A percentile compares a stretch with the other conserved stretches of the same genome.
These are phyloP conservation scores for Tryphoninae sp. DNA, from an alignment of 2,888 invertebrate genomes.

Conservation along the genomic window DNA sequence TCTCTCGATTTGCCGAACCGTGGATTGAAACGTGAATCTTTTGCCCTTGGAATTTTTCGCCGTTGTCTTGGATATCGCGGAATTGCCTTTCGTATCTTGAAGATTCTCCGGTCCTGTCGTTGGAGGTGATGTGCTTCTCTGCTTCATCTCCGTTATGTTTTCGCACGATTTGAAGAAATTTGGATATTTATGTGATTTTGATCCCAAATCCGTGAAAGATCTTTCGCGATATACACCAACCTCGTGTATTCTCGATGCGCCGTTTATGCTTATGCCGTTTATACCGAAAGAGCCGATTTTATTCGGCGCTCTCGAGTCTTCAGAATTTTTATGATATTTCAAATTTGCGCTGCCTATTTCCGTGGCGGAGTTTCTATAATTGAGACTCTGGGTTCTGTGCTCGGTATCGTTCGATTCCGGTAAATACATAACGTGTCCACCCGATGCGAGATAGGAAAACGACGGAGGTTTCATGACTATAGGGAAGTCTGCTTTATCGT, in stretches of 20 bases:
- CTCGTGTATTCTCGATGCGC: slow-evolving; percentile 43
- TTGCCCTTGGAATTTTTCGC: slow-evolving; percentile 81
- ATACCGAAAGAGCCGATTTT: slow-evolving; percentile 57
- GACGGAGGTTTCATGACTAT: slow-evolving; percentile 79
- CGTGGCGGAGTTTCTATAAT: slow-evolving; percentile 58
- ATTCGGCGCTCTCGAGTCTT: slow-evolving; percentile 50
- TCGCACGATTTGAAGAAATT: slow-evolving; percentile 82
- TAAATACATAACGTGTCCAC: slow-evolving; percentile 91
- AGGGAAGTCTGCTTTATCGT: slow-evolving; percentile 70
- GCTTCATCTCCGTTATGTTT: slow-evolving; percentile 76
- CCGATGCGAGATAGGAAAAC: slow-evolving; percentile 85
- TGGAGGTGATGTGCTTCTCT: slow-evolving; percentile 67
- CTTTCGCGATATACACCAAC: slow-evolving; percentile 64
- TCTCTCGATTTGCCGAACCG: slow-evolving; percentile 90
- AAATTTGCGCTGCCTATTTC: slow-evolving; percentile 59
- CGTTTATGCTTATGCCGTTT: slow-evolving; percentile 61
- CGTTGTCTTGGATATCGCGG: slow-evolving; percentile 60
- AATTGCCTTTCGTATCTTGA: slow-evolving; percentile 73
- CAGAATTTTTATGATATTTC: slow-evolving; percentile 62
- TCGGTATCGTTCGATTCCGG: slow-evolving; percentile 82
- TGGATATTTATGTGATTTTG: slow-evolving; percentile 60
- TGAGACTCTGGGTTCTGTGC: slow-evolving; percentile 69
- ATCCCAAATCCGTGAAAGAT: slow-evolving; percentile 59
- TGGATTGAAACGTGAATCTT: slow-evolving; percentile 92
- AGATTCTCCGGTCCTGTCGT: slow-evolving; percentile 76